These are phyloP conservation scores for Colistium nudipinnis DNA, from an alignment of 2,113 vertebrate species.

Conservation along the genomic window DNA sequence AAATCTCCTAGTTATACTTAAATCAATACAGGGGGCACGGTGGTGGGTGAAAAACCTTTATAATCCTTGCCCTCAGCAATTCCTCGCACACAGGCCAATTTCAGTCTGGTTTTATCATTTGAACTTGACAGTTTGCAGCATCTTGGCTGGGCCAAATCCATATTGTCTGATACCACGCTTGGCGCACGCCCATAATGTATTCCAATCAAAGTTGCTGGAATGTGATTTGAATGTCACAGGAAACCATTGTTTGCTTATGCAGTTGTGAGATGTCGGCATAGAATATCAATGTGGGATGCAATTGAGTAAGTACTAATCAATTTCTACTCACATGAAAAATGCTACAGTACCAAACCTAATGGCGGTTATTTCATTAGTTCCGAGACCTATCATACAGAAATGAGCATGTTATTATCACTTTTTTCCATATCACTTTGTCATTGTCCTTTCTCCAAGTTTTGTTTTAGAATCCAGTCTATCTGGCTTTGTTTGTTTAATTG, in stretches of 20 bases:
- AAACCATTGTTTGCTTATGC: constrained; percentile 63
- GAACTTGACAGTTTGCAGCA: constrained; percentile 73
- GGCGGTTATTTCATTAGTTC: constrained; percentile 37
- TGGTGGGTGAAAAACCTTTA: constrained; percentile 76
- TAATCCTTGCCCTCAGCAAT: constrained; percentile 80
- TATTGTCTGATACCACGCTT: constrained; percentile 69
- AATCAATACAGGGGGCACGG: constrained; percentile 76
- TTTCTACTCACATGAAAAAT: constrained; percentile 57
- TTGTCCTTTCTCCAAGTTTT: neutral
- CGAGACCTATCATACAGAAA: constrained; percentile 8
- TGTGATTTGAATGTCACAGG: constrained; percentile 63
- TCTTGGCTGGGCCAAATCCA: constrained; percentile 72
- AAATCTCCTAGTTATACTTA: constrained; percentile 77
- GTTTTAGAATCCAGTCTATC: neutral
- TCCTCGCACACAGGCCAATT: constrained; percentile 72
- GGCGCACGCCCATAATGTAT: constrained; percentile 69
- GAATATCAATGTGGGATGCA: constrained; percentile 66
- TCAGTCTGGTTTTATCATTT: constrained; percentile 78
- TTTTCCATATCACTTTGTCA: neutral
- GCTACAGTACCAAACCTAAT: constrained; percentile 20
- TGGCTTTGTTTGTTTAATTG: neutral
- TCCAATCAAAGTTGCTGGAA: constrained; percentile 65
- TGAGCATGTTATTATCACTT: constrained; percentile 1
- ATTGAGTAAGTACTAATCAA: constrained; percentile 59
- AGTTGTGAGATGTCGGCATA: constrained; percentile 43